Evolutionary conservation across 2,113 vertebrate genomes (phyloP).

Genomic region (Suricata suricatta): DNA sequence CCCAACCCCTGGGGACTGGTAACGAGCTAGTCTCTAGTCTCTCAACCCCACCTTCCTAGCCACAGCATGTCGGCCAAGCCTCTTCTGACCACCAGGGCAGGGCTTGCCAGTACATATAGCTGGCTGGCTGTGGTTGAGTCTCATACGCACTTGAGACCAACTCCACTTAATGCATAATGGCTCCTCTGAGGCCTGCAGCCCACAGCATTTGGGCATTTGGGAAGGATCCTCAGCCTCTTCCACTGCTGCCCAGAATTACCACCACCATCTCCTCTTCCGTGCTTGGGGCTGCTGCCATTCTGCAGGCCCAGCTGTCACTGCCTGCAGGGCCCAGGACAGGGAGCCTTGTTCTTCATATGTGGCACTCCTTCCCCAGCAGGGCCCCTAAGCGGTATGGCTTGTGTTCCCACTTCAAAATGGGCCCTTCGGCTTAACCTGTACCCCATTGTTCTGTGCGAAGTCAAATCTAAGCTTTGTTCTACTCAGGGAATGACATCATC

Average conservation of each 20-base stretch:
- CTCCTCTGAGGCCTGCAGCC: neutral
- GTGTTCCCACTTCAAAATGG: neutral
- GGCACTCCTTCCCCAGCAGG: neutral
- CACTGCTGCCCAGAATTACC: neutral
- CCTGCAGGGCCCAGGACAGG: neutral
- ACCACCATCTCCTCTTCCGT: neutral
- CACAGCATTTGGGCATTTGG: neutral
- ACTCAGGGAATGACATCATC: neutral
- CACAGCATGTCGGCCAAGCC: neutral
- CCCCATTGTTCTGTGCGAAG: neutral
- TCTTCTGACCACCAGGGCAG: neutral
- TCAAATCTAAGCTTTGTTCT: neutral
- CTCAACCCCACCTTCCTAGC: neutral
- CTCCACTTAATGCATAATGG: neutral
- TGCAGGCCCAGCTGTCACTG: neutral
- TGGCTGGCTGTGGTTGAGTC: neutral
- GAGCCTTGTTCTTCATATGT: neutral
- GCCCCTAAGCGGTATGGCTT: rapidly evolving
- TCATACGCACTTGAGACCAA: rapidly evolving
- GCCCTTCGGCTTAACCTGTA: neutral
- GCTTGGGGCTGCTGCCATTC: neutral
- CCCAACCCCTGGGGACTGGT: neutral
- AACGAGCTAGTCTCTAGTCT: neutral
- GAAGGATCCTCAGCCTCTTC: neutral
- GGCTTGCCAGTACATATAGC: neutral